Evolutionary conservation across 2,113 vertebrate species (phyloP).

Genomic region (Prionailurus viverrinus): DNA sequence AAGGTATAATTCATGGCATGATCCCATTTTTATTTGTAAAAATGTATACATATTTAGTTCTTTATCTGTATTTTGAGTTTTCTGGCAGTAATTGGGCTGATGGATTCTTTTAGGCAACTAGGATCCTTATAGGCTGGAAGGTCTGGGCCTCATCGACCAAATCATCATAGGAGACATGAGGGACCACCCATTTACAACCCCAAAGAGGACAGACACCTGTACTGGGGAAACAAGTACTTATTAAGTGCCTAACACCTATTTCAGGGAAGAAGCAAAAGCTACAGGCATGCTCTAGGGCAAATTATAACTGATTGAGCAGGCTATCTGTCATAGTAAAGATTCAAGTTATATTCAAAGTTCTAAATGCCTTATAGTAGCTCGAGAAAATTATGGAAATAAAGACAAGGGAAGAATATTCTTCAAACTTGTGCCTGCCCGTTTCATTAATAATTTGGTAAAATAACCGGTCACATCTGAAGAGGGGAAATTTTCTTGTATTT

Average conservation of each 20-base stretch:
- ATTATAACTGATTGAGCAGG: background rate
- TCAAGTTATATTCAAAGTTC: constrained; percentile 29
- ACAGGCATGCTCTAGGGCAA: background rate
- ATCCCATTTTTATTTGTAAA: background rate
- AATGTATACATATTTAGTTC: background rate
- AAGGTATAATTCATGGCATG: background rate
- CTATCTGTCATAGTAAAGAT: constrained; percentile 34
- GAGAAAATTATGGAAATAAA: constrained; percentile 39
- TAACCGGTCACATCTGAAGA: background rate
- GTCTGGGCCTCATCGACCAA: background rate
- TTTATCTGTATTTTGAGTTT: background rate
- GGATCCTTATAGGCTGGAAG: background rate
- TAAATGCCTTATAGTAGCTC: constrained; percentile 5
- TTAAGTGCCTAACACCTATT: background rate
- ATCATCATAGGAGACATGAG: background rate
- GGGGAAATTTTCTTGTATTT: background rate
- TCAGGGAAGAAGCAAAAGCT: constrained; percentile 26
- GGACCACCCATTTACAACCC: background rate
- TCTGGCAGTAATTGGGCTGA: background rate
- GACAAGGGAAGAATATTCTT: constrained; percentile 16
- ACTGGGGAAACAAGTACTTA: background rate
- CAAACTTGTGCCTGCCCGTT: background rate
- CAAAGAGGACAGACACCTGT: background rate
- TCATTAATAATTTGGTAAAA: background rate
- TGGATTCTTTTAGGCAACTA: background rate